Conservation (phyloP, 2,113 vertebrate genomes). For the Probosciger aterrimus region DNA sequence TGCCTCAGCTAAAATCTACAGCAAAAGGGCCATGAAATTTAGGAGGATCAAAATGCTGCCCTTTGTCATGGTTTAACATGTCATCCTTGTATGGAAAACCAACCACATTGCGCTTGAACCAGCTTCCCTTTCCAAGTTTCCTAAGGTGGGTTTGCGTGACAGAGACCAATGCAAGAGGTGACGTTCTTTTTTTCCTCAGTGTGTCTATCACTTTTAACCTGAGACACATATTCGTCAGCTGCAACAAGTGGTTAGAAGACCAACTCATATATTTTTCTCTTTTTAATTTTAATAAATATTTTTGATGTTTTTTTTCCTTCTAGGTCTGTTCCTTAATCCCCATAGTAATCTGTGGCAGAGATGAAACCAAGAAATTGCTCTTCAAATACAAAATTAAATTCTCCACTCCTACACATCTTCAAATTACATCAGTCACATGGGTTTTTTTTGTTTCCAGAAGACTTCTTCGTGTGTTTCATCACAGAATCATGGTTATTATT, state of each 20-base stretch:
- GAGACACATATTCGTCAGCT: not conserved
- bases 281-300: not conserved
- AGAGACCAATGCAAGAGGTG: not conserved
- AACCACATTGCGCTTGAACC: not conserved
- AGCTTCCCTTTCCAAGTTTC: not conserved
- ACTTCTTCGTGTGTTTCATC: not conserved
- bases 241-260: not conserved
- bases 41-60: not conserved
- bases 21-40: not conserved
- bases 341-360: not conserved
- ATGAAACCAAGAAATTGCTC: not conserved
- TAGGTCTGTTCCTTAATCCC: not conserved
- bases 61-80: not conserved
- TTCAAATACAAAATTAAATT: not conserved
- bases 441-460: accelerated
- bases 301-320: not conserved
- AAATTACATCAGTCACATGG: not conserved
- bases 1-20: not conserved
- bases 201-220: not conserved
- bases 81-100: not conserved
- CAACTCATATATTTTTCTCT: not conserved
- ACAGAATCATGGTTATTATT: not conserved
- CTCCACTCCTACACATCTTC: not conserved
- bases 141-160: not conserved
- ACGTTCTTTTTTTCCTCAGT: not conserved